phyloP scores from a whole-genome alignment of 2,888 invertebrate species.

The Terebella lapidaria region DNA sequence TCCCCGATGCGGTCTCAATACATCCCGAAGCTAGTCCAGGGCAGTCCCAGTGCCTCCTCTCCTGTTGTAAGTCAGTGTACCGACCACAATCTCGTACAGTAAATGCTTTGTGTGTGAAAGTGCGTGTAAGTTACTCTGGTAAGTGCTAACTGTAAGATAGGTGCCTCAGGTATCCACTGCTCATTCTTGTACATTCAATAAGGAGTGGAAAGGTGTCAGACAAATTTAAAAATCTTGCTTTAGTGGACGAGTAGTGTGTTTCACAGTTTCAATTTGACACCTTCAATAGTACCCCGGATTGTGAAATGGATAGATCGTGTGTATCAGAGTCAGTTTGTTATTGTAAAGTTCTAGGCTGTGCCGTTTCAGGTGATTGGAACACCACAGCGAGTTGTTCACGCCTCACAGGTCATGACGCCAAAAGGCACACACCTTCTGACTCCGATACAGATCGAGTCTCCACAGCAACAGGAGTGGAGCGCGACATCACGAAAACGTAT shows the following conservation, averaged over 20 bases:
- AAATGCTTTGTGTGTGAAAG: background rate
- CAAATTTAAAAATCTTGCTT: too few relatives aligned
- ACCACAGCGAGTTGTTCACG: background rate
- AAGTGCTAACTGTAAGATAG: too few relatives aligned
- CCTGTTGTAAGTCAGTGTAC: background rate
- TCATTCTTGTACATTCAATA: too few relatives aligned
- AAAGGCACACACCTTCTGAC: background rate
- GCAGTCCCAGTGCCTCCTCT: background rate
- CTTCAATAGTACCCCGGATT: too few relatives aligned
- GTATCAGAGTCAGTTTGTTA: too few relatives aligned
- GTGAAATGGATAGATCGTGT: too few relatives aligned
- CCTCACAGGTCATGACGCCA: background rate
- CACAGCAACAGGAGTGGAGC: background rate
- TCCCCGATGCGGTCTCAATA: background rate
- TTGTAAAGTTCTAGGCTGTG: too few relatives aligned
- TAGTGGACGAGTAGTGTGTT: too few relatives aligned
- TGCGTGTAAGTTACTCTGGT: background rate
- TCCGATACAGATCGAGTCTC: slow-evolving; percentile 1
- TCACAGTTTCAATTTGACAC: too few relatives aligned
- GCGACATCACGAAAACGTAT: background rate
- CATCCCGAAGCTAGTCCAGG: background rate
- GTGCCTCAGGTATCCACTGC: too few relatives aligned
- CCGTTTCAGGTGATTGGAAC: too few relatives aligned
- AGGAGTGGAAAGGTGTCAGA: too few relatives aligned
- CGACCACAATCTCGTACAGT: background rate